Conservation (phyloP, 2,113 vertebrate species). For the Micronycteris hirsuta region DNA sequence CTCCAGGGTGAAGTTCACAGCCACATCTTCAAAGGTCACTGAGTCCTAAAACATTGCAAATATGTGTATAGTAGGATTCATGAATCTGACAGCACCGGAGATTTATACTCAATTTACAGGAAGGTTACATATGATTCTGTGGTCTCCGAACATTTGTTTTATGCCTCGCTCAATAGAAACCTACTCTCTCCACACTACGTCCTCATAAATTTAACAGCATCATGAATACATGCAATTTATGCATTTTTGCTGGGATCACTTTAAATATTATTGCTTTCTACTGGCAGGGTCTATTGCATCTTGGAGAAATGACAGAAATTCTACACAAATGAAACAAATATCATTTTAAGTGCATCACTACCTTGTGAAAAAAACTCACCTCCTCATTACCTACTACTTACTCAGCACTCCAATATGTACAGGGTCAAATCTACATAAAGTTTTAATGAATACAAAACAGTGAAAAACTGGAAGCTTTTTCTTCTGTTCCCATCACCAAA, state of each 20-base stretch:
- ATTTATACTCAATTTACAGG: not conserved
- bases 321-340: not conserved
- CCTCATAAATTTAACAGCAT: not conserved
- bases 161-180: not conserved
- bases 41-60: not conserved
- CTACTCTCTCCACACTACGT: not conserved
- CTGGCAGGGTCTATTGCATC: not conserved
- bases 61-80: not conserved
- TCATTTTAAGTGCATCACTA: not conserved
- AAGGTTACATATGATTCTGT: not conserved
- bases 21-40: not conserved
- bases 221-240: not conserved
- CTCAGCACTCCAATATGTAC: not conserved
- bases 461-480: not conserved
- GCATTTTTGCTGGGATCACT: not conserved
- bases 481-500: not conserved
- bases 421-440: not conserved
- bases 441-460: not conserved
- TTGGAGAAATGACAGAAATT: not conserved
- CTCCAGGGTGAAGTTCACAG: not conserved
- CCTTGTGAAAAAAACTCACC: not conserved
- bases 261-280: not conserved
- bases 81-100: not conserved
- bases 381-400: not conserved
- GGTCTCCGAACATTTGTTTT: not conserved